Base-by-base conservation (phyloP, 1,140 invertebrate genomes). In the Oncopodura yosiiana region DNA sequence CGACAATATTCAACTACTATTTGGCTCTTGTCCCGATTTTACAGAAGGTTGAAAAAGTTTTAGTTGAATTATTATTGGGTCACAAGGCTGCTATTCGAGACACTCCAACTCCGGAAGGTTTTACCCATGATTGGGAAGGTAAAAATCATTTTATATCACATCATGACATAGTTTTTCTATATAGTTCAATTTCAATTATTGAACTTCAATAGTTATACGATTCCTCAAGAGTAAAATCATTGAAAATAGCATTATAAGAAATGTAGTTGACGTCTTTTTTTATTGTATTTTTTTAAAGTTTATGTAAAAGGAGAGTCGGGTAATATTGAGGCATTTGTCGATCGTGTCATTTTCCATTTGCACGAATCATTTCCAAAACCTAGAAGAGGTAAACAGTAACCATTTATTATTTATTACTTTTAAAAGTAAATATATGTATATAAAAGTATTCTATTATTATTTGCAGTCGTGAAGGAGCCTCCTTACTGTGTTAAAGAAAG, bases 91-190 rank as follows among this genome's bases (percentile, higher is more conserved):
- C 78, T 43, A 72, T 92, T 57, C 79, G 84, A 65, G 78, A 78
- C 16, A 84, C 86, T 67, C 78, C 77, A 56, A 91, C 87, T 8
- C 77, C 79, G 16, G 84, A 92, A 70, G 90, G 87, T 14, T 94
- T 88, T 66, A 96, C 93, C 60, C 94, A 97, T 74, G 92, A 96
- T 69, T 97, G 94, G 94, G 87, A 90, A n/a, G n/a, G n/a, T n/a
- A n/a, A n/a, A n/a, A n/a, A n/a, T n/a, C n/a, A n/a, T n/a, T n/a
- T n/a, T n/a, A n/a, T n/a, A n/a, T n/a, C n/a, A n/a, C n/a, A n/a
- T n/a, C n/a, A n/a, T n/a, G n/a, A n/a, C n/a, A n/a, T n/a, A n/a
- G n/a, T n/a, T n/a, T n/a, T n/a, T n/a, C n/a, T n/a, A n/a, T n/a
- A n/a, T n/a, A n/a, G n/a, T n/a, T n/a, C n/a, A n/a, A n/a, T n/a